A percentile compares a stretch with the other conserved stretches of the same genome.
These are phyloP conservation scores for Sebastes glaucus DNA, from an alignment of 2,797 vertebrate species.

Conservation along the genomic window DNA sequence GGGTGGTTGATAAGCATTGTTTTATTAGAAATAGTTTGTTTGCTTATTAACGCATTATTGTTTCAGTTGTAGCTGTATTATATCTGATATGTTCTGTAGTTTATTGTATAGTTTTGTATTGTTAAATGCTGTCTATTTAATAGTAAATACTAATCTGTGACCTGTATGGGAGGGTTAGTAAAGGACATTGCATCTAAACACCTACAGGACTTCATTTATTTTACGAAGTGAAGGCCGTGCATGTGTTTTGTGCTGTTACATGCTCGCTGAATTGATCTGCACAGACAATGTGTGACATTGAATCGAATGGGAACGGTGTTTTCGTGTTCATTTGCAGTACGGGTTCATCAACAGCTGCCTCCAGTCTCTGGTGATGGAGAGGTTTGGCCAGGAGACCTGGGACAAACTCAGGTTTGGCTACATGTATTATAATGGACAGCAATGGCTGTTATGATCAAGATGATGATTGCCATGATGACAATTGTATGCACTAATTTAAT, in stretches of 20 bases:
- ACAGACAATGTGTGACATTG: too few relatives aligned
- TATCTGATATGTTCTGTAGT: too few relatives aligned
- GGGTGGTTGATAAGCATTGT: too few relatives aligned
- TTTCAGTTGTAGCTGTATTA: too few relatives aligned
- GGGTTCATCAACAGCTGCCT: conserved; percentile 88
- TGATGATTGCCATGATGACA: not conserved
- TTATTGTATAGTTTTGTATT: not conserved
- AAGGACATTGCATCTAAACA: not conserved
- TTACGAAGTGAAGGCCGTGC: not conserved
- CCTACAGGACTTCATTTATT: not conserved
- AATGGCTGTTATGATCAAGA: not conserved
- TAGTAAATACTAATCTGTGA: not conserved
- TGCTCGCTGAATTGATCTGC: too few relatives aligned
- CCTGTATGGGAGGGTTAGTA: not conserved
- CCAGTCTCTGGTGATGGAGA: conserved; percentile 84
- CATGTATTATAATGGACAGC: too few relatives aligned
- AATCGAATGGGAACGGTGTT: too few relatives aligned
- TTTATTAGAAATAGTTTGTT: too few relatives aligned
- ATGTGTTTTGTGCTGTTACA: not conserved
- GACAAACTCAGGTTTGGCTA: conserved; percentile 76
- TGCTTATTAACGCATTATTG: too few relatives aligned
- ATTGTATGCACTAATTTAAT: not conserved
- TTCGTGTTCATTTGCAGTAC: conserved; percentile 68
- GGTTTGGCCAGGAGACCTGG: conserved; percentile 82
- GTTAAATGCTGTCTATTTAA: not conserved